phyloP scores from a whole-genome alignment of 2,113 vertebrate species.

The Rostratula benghalensis region DNA sequence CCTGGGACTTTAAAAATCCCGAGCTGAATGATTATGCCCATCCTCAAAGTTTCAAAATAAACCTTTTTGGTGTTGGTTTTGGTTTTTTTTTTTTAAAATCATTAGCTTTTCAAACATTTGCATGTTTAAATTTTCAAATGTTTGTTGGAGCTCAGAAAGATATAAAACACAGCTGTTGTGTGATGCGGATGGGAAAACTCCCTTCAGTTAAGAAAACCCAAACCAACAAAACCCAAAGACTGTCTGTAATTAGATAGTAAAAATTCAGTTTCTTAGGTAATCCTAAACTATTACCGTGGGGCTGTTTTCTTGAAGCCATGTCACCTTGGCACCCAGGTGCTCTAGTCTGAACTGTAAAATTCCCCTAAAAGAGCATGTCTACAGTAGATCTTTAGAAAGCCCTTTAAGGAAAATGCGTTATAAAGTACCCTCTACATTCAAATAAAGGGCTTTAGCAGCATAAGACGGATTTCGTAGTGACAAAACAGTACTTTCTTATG shows the following conservation, averaged over 20 bases:
- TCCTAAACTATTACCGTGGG: not conserved
- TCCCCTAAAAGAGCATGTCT: not conserved
- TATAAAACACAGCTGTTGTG: constrained; percentile 71
- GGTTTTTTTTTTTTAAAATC: constrained; percentile 47
- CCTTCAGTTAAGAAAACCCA: not conserved
- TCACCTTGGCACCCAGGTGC: constrained; percentile 23
- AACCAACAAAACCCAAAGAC: not conserved
- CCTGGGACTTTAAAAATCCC: not conserved
- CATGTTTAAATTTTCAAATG: constrained; percentile 69
- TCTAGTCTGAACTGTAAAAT: not conserved
- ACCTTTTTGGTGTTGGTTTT: constrained; percentile 56
- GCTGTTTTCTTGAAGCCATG: not conserved
- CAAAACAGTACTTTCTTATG: constrained; percentile 35
- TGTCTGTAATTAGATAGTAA: not conserved
- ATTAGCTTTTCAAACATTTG: constrained; percentile 70
- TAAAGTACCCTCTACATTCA: constrained; percentile 20
- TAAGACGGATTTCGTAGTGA: constrained; percentile 57
- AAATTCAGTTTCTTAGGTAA: constrained; percentile 27
- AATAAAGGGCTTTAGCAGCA: constrained; percentile 54
- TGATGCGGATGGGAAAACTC: constrained; percentile 55
- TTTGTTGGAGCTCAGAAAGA: constrained; percentile 51
- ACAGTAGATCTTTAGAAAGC: not conserved
- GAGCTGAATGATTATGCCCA: not conserved
- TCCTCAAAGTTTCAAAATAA: constrained; percentile 69
- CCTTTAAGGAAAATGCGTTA: not conserved